phyloP scores from a whole-genome alignment of 2,888 invertebrate genomes.

The Drosophila ustulata region DNA sequence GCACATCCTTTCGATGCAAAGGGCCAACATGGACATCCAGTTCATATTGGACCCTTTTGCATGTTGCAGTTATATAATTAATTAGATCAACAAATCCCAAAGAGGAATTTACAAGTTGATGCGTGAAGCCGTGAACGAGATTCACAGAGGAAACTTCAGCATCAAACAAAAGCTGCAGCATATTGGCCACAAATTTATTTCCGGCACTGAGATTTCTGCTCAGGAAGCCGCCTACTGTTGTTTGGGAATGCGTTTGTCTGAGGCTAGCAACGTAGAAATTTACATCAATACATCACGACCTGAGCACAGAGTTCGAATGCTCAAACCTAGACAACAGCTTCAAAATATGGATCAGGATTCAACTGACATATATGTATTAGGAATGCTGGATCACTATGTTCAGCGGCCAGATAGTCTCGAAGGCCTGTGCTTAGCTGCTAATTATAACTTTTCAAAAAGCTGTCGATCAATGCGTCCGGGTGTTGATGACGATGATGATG shows the following conservation, averaged over 20 bases:
- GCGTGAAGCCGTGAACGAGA: too few relatives aligned
- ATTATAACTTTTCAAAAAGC: not conserved
- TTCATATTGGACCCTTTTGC: slow-evolving; percentile 18
- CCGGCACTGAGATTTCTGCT: too few relatives aligned
- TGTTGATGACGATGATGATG: not conserved
- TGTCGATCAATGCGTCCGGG: not conserved
- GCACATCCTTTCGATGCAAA: slow-evolving; percentile 6
- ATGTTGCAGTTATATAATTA: slow-evolving; percentile 10
- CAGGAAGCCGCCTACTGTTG: too few relatives aligned
- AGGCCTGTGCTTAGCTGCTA: not conserved
- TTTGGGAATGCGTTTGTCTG: too few relatives aligned
- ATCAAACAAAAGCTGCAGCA: too few relatives aligned
- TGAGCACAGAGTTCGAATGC: too few relatives aligned
- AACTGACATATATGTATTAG: slow-evolving; percentile 21
- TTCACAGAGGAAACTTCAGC: too few relatives aligned
- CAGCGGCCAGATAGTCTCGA: slow-evolving; percentile 1
- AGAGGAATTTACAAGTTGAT: too few relatives aligned
- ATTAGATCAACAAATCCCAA: too few relatives aligned
- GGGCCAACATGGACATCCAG: slow-evolving; percentile 14
- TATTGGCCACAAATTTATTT: too few relatives aligned
- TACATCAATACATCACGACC: too few relatives aligned
- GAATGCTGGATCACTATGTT: slow-evolving; percentile 29
- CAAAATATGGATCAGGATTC: slow-evolving; percentile 14
- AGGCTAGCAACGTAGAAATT: too few relatives aligned
- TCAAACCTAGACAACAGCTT: slow-evolving; percentile 18